Base-by-base conservation (phyloP, 1,140 invertebrate genomes). In the Gonatopus flavifemur region DNA sequence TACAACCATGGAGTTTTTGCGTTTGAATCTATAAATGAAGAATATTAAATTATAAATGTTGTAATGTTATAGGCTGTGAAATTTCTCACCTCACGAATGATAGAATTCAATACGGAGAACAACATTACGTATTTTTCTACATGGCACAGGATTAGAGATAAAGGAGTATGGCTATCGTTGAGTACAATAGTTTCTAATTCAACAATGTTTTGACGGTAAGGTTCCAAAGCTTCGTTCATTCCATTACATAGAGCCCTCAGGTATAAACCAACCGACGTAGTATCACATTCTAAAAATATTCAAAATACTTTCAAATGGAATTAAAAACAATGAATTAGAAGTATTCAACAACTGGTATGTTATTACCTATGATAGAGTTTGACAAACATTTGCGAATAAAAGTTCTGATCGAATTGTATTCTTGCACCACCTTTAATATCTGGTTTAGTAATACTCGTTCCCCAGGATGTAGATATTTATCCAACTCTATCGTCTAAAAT, bases 221-320 rank as follows among this genome's bases (percentile, higher is more conserved):
- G 76, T 43, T 81, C 70, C 3, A 87, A 68, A 0, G 81, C 79
- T 48, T 75, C 62, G 40, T 84, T 75, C 41, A 86, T 71, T 8
- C 84, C 85, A 67, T 82, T 75, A 18, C 82, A 82, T 48, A 86
- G 80, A 30, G 82, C 81, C 56, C 78, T 78, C 16, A 86, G 62
- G 62, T 87, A 87, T 15, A 81, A 57, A 2, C 84, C 83, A 43
- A 68, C 49, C 10, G 15, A 13, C 3, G 44, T 8, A 37, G 42
- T 50, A 43, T 31, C 43, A 32, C 53, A 38, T 33, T 59, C 61
- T 69, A 18, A 55, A 43, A 30, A 38, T 19, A 12, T 25, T 18
- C 9, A n/a, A 3, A 39, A 35, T 32, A 15, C 33, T 42, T 19
- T n/a, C 1, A n/a, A 8, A 20, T 39, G 22, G 13, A 42, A 22